Evolutionary conservation across 2,113 vertebrate genomes (phyloP), one percentile per base, ranked within the genome.

Genomic region (Ammospiza caudacuta): DNA sequence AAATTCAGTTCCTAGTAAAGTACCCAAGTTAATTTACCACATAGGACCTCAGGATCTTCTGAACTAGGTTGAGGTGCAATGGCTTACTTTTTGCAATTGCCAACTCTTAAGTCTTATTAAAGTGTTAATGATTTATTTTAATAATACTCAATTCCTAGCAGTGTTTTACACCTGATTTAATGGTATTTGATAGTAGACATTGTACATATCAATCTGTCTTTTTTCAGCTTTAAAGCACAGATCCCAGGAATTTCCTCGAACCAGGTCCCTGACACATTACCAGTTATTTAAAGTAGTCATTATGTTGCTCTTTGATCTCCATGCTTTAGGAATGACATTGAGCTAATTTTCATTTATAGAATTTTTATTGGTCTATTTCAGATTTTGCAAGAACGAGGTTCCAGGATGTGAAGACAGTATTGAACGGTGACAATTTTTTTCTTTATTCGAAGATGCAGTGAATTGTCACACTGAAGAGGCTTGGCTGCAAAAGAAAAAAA

Each of bases 311-410:
- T 83, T 66, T 72, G 49, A 93, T 11, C 55, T 90, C 47, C 51
- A 11, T 54, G 57, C 35, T 83, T 83, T 76, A 81, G 79, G 57
- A 92, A 92, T 81, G 64, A 87, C 55, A 27, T 4, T 83, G 57
- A 85, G 35, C 2, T 43, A 44, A 94, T 89, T 81, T 82, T 87
- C 35, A 89, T 78, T 91, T 69, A 80, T 54, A 33, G 86, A 52
- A 64, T 91, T 63, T 80, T 85, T 90, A 25, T 81, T 94, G 37
- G 7, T 95, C 80, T 97, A 29, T 97, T 98, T 80, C 98, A 99
- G 99, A 99, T 99, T 98, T 98, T 99, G 97, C 99, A 99, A 98
- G 99, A 99, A 93, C 98, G 99, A 72, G 99, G 99, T 73, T 99
- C 99, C 39, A 98, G 99, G 96, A 99, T 99, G 99, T 99, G 98